phyloP scores from a whole-genome alignment of 2,797 vertebrate genomes.

The Tachyglossus aculeatus region DNA sequence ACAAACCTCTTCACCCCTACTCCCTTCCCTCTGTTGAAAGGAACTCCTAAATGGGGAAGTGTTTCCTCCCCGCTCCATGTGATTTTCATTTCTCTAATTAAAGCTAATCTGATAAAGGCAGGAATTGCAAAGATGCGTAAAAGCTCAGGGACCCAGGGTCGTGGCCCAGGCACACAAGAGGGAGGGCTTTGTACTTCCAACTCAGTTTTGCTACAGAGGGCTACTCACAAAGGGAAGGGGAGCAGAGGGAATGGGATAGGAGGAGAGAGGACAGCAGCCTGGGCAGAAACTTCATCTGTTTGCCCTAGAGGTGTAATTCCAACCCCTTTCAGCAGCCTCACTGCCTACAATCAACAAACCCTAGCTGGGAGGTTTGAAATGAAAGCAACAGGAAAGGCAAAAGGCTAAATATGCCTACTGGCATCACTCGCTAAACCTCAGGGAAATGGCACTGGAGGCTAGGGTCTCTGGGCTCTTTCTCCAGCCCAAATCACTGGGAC shows the following conservation, averaged over 20 bases:
- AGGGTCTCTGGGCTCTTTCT: neutral
- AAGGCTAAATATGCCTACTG: constrained; percentile 20
- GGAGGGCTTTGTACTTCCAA: constrained; percentile 49
- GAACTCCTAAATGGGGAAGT: neutral
- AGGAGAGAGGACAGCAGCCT: neutral
- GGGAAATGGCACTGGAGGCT: neutral
- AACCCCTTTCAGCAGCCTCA: constrained; percentile 13
- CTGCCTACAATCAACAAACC: neutral
- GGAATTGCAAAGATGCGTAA: constrained; percentile 51
- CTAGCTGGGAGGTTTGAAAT: constrained; percentile 45
- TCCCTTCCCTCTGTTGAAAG: constrained; percentile 22
- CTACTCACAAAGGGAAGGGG: constrained; percentile 11
- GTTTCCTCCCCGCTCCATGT: constrained; percentile 48
- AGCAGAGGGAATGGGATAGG: no score
- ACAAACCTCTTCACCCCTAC: neutral
- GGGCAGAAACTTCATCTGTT: constrained; percentile 24
- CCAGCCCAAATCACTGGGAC: neutral
- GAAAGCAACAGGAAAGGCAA: constrained; percentile 41
- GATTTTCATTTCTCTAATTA: constrained; percentile 76
- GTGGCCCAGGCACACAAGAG: constrained; percentile 11
- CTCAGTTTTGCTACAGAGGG: constrained; percentile 23
- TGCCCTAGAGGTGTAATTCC: constrained; percentile 30
- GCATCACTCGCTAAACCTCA: fast-evolving
- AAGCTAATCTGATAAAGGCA: constrained; percentile 77
- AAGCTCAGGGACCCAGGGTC: constrained; percentile 61